A percentile compares a stretch with the other conserved stretches of the same genome.
phyloP scores from a whole-genome alignment of 2,888 invertebrate species.

The Melanophora roralis region DNA sequence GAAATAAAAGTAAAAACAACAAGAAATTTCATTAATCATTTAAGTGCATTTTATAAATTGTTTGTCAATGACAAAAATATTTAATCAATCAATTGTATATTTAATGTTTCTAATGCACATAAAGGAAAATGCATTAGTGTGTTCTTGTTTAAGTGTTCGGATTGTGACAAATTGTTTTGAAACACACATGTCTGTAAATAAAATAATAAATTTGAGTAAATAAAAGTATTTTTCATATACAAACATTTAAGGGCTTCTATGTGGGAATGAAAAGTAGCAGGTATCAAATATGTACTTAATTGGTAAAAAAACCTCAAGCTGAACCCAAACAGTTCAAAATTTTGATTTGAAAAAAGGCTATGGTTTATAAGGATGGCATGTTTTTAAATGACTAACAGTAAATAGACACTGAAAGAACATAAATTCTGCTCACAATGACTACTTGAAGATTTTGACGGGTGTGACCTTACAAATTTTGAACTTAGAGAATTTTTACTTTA shows the following conservation, averaged over 20 bases:
- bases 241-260: background rate
- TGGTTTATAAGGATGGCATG: no score
- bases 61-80: constrained; percentile 47
- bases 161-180: constrained; percentile 24
- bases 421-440: no score
- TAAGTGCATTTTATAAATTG: constrained; percentile 37
- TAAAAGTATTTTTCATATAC: background rate
- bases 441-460: no score
- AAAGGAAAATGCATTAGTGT: background rate
- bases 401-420: no score
- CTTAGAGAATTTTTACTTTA: no score
- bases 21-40: constrained; percentile 50
- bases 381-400: no score
- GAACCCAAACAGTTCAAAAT: no score
- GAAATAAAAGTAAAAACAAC: background rate
- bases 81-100: constrained; percentile 48
- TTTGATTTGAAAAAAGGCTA: no score
- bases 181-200: background rate
- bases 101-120: background rate
- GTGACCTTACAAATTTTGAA: no score
- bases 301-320: no score
- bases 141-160: background rate
- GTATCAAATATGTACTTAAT: no score
- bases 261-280: background rate
- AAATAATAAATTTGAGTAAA: background rate